Base-by-base conservation (phyloP, 2,888 invertebrate species). In the Agrilus cyanescens region DNA sequence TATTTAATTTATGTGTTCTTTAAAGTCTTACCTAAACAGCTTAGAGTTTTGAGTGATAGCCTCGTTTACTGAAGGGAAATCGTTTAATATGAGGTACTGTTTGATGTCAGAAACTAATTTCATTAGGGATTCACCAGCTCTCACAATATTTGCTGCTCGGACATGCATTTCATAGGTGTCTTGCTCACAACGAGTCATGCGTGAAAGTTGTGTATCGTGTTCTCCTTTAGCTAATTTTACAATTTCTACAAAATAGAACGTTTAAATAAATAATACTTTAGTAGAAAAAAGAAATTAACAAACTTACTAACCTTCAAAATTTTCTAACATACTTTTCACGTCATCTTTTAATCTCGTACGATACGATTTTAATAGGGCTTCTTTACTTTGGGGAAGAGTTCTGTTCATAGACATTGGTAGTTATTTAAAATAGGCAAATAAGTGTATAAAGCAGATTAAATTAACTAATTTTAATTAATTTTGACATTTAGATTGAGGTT, bases 151-250 rank as follows among this genome's bases (percentile, higher is more conserved):
- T 4, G 95, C 88, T 25, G 95, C 89, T 59, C 96, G 71, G 2
- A 96, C 94, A 71, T 94, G 90, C 91, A 95, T 94, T 71, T 90
- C 95, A 70, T 86, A 94, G 16, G 91, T 88, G 56, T 95, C 94
- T 62, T 94, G 91, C 62, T 94, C 94, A 58, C 89, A 87, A 62
- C 94, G 93, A 2, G 93, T 89, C 72, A 87, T 82, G 61, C 89
- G 76, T 16, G 86, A 83, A 41, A 94, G 71, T 65, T 95, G 94
- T 0, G 86, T 83, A 61, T 94, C 93, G 63, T 83, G 86, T 63
- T 95, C 94, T 2, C 91, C 82, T 67, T 87, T 84, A 0, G 88
- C 86, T 36, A 91, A 67, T 65, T 88, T 90, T 3, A 91, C 80
- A 38, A 91, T 90, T 73, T 91, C 91, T 90, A 68, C 31, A 77